Conservation (phyloP, 2,888 invertebrate species). For the Eugnorisma glareosa region DNA sequence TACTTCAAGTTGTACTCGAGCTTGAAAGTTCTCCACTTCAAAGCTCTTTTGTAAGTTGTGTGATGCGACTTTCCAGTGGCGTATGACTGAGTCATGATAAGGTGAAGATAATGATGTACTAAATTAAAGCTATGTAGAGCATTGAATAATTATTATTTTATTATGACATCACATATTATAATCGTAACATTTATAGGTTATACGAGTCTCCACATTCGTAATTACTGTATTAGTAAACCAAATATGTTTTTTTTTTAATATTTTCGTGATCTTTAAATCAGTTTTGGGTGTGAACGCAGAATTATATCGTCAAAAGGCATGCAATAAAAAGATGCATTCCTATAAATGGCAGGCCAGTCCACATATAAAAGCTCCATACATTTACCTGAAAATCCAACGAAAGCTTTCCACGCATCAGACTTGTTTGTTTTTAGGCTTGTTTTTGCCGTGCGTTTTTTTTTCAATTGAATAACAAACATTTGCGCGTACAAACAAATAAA, state of each 20-base stretch:
- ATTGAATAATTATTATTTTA: conserved; percentile 18
- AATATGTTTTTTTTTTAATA: background rate
- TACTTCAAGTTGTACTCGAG: conserved; percentile 31
- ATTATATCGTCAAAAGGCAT: background rate
- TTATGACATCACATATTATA: conserved; percentile 3
- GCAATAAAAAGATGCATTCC: background rate
- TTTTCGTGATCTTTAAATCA: background rate
- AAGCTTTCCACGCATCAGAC: background rate
- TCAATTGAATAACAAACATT: background rate
- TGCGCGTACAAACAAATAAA: background rate
- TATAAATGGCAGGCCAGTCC: too few relatives aligned
- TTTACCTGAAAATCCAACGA: background rate
- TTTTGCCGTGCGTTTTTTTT: background rate
- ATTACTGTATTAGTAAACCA: background rate
- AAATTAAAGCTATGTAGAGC: conserved; percentile 24
- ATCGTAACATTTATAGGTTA: conserved; percentile 19
- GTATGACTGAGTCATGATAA: conserved; percentile 44
- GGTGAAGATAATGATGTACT: conserved; percentile 31
- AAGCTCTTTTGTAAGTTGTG: conserved; percentile 3
- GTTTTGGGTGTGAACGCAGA: background rate
- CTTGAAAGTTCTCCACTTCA: conserved; percentile 11
- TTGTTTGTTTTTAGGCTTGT: too few relatives aligned
- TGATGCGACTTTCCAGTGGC: conserved; percentile 23
- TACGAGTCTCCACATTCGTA: background rate
- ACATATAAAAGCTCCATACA: background rate